phyloP scores from a whole-genome alignment of 2,888 invertebrate genomes.

The Diadegma fenestrale region DNA sequence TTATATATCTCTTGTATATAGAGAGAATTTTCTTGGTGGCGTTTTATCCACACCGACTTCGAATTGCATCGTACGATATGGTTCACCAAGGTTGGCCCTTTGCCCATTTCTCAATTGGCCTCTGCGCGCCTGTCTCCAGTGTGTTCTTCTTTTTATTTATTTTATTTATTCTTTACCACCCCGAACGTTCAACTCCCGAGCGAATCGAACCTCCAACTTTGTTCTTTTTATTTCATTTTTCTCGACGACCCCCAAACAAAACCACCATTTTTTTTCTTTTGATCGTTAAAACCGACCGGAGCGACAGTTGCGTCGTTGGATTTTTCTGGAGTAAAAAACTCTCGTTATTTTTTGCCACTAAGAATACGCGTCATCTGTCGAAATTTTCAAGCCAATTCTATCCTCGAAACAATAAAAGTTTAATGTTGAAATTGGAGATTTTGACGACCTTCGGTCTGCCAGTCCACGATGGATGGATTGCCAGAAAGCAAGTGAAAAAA shows the following conservation, averaged over 20 bases:
- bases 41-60: slow-evolving; percentile 35
- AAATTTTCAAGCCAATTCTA: not conserved
- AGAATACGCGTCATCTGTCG: not conserved
- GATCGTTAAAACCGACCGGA: not conserved
- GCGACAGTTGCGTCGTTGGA: not conserved
- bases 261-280: not conserved
- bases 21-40: slow-evolving; percentile 13
- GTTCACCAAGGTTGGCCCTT: slow-evolving; percentile 63
- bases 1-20: slow-evolving; percentile 1
- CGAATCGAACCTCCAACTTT: slow-evolving; percentile 37
- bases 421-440: slow-evolving; percentile 8
- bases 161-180: not conserved
- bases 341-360: not conserved
- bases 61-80: slow-evolving; percentile 57
- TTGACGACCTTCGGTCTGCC: slow-evolving; percentile 9
- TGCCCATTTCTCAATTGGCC: slow-evolving; percentile 67
- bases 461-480: slow-evolving; percentile 8
- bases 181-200: not conserved
- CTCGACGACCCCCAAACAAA: not conserved
- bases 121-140: slow-evolving; percentile 37
- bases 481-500: not conserved
- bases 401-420: not conserved
- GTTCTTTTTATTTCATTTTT: slow-evolving; percentile 23
- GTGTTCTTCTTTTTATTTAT: slow-evolving; percentile 7
- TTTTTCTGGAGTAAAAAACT: not conserved